Evolutionary conservation across 2,888 invertebrate species (phyloP).

Genomic region (Miltochrista miniata): DNA sequence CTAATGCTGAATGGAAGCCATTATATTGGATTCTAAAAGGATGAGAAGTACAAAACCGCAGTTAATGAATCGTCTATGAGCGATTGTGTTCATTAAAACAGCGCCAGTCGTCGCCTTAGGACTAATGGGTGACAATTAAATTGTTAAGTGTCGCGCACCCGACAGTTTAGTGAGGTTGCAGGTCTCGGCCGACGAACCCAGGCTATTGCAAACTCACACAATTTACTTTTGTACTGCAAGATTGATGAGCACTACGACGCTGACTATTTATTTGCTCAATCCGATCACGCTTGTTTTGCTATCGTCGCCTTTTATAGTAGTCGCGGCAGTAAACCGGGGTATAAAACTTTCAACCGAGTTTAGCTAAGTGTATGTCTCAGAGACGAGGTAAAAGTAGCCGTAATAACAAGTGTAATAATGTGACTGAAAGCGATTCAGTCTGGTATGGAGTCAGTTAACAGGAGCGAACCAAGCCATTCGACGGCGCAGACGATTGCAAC

Average conservation of each 20-base stretch:
- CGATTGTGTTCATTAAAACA: conserved; percentile 69
- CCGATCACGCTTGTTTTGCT: conserved; percentile 77
- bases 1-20: conserved; percentile 38
- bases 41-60: conserved; percentile 36
- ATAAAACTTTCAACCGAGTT: conserved; percentile 61
- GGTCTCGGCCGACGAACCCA: conserved; percentile 74
- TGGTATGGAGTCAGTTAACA: conserved; percentile 53
- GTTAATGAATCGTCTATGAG: conserved; percentile 70
- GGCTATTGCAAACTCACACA: conserved; percentile 71
- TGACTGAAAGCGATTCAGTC: conserved; percentile 48
- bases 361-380: conserved; percentile 32
- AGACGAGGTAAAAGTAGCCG: conserved; percentile 20
- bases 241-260: conserved; percentile 75
- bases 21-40: conserved; percentile 37
- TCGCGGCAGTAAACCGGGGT: conserved; percentile 61
- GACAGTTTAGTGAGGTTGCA: conserved; percentile 75
- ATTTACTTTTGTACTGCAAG: conserved; percentile 72
- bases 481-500: conserved; percentile 55
- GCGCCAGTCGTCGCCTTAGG: conserved; percentile 65
- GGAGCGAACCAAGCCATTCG: conserved; percentile 53
- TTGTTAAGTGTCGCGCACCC: conserved; percentile 73
- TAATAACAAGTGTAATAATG: conserved; percentile 47
- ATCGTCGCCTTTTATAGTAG: conserved; percentile 71
- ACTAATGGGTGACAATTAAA: conserved; percentile 80
- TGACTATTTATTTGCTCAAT: conserved; percentile 78